Evolutionary conservation across 2,888 invertebrate species (phyloP), one percentile per base, ranked within the genome.

Genomic region (Octonoba sinensis): DNA sequence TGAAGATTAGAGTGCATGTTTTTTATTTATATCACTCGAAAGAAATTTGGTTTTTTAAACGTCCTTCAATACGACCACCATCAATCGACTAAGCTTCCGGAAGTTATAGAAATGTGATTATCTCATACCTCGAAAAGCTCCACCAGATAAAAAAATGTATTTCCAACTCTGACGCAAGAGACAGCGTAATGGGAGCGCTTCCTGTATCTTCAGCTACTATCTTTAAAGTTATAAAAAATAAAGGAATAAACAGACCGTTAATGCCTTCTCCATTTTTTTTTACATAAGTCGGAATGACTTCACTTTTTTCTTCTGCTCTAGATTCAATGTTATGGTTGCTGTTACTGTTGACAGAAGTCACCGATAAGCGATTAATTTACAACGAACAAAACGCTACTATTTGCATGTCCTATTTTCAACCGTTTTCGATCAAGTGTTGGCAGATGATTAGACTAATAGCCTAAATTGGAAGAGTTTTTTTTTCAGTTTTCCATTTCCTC

Each of bases 391-490:
- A 54, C 44, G 36, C 27, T 13, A 57, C 47, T 77, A 77, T 77
- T 77, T 71, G 71, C 77, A 77, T 77, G 77, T 44, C 77, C 77
- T 77, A 77, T 57, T 77, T 77, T 57, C 18, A 12, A 24, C 65
- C 24, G 70, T 54, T 64, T 77, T 65, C 64, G 56, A 57, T 71
- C 70, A 57, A 64, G 70, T 65, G 56, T 46, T 54, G 64, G 57
- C 70, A 71, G 57, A 71, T 65, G 57, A 77, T 69, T 71, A 77
- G 71, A 47, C 16, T 65, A 64, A 71, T 65, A 71, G 54, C 71
- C 65, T 18, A 57, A 77, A 77, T 71, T 77, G 77, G 70, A 77
- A 47, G 70, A 44, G 49, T 24, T 71, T 71, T 24, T 57, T 36
- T 8, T 8, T 36, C 36, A 36, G 36, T 11, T 36, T 36, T 36